Percentiles rank a stretch among this genome's conserved stretches.
Evolutionary conservation across 2,888 invertebrate genomes (phyloP).

Genomic region (Zaprionus lineosus): DNA sequence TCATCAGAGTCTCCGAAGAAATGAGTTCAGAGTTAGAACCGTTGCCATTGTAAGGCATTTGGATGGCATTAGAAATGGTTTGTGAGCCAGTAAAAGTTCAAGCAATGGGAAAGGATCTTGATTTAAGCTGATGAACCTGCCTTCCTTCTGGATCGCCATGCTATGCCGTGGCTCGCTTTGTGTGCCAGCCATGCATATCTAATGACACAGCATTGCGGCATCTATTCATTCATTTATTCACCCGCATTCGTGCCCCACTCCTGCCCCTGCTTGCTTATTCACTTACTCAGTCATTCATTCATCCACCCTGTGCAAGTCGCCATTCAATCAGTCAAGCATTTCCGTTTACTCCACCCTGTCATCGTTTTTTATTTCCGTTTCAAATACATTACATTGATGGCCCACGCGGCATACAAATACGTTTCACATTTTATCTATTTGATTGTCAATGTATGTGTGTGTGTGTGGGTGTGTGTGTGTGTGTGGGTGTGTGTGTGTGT

Average conservation of each 20-base stretch:
- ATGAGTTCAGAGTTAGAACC: no score
- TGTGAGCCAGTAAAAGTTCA: no score
- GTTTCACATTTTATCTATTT: constrained; percentile 33
- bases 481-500: not conserved
- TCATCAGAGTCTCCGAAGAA: no score
- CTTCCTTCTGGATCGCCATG: not conserved
- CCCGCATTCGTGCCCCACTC: no score
- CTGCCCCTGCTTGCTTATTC: no score
- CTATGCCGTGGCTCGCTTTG: no score
- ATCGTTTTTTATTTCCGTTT: constrained; percentile 68
- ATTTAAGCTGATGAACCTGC: constrained; percentile 30
- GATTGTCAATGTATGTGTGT: constrained; percentile 14
- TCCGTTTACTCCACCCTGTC: constrained; percentile 52
- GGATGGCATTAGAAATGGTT: no score
- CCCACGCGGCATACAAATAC: constrained; percentile 34
- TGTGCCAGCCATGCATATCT: constrained; percentile 63
- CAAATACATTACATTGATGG: constrained; percentile 64
- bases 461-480: constrained; percentile 1
- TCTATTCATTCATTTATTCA: constrained; percentile 44
- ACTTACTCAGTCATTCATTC: constrained; percentile 32
- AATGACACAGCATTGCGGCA: constrained; percentile 66
- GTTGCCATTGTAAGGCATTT: no score
- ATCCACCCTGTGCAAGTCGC: constrained; percentile 31
- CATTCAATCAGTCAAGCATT: constrained; percentile 63
- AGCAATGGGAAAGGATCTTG: not conserved